Conservation (phyloP, 2,113 vertebrate species). For the Ammodytes dubius region DNA sequence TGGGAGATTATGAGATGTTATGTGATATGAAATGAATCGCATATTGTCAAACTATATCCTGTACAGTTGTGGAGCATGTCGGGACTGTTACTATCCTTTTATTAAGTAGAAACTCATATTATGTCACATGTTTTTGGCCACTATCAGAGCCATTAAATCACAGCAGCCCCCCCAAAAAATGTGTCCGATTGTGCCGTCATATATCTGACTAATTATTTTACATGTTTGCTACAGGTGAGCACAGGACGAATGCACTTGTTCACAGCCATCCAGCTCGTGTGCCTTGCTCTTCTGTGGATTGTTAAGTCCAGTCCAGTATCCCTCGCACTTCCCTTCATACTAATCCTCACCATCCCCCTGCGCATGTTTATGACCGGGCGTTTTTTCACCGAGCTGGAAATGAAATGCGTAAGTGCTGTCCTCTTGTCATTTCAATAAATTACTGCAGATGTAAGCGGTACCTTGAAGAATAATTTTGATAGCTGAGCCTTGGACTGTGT, state of each 20-base stretch:
- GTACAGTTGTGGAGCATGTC: too few relatives aligned
- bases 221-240: slow-evolving; percentile 87
- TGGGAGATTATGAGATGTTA: too few relatives aligned
- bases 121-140: background rate
- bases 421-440: background rate
- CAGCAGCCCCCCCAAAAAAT: background rate
- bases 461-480: background rate
- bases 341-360: slow-evolving; percentile 96
- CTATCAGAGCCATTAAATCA: background rate
- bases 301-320: slow-evolving; percentile 89
- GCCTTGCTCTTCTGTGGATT: slow-evolving; percentile 88
- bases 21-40: too few relatives aligned
- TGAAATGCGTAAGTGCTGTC: slow-evolving; percentile 89
- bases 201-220: slow-evolving; percentile 6
- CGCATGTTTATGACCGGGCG: slow-evolving; percentile 88
- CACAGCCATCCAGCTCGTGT: slow-evolving; percentile 89
- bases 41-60: too few relatives aligned
- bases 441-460: background rate
- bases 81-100: too few relatives aligned
- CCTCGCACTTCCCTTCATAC: slow-evolving; percentile 92
- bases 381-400: slow-evolving; percentile 90
- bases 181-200: background rate
- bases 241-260: slow-evolving; percentile 95
- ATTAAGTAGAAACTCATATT: background rate
- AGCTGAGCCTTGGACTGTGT: background rate